Base-by-base conservation (phyloP, 2,888 invertebrate species). In the Epinotia brunnichana region DNA sequence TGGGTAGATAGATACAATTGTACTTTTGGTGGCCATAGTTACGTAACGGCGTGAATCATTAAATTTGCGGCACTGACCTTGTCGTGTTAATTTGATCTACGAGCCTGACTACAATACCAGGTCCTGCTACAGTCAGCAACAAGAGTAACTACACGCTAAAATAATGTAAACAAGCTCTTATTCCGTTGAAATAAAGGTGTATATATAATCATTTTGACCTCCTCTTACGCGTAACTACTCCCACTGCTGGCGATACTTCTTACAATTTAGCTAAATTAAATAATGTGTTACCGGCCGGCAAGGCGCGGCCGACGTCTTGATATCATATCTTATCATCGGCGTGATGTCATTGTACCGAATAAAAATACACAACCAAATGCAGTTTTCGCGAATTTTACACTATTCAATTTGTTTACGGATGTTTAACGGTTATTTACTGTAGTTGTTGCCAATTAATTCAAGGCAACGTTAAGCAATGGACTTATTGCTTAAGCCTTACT, bases 271-370 rank as follows among this genome's bases (percentile, higher is more conserved):
- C 29, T 63, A 69, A 48, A 73, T 61, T 60, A 64, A 73, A 73
- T 41, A 67, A 59, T 64, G 35, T 61, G 19, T 29, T 17, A 11
- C 51, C 17, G 44, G 44, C 35, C 48, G 48, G 77, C 80, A 81
- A 84, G 87, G 88, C 77, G 87, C 81, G 85, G 84, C 82, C 64
- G 69, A 77, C 83, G 84, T 83, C 79, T 81, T 82, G 81, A 76
- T 80, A 88, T 90, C 88, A 87, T 82, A 91, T 91, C 89, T 76
- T 87, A 90, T 90, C 89, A 77, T 75, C 73, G 69, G 76, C 74
- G 79, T 89, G 89, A 91, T 87, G 88, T 89, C 90, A 90, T 82
- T 80, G 74, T 74, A 70, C 81, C 81, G 81, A 84, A 87, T 82
- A 83, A 83, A 81, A 83, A 83, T 80, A 82, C 80, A 76, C 74